A percentile compares a stretch with the other conserved stretches of the same genome.
Conservation (phyloP, 2,797 vertebrate species). For the Thalassophryne amazonica region DNA sequence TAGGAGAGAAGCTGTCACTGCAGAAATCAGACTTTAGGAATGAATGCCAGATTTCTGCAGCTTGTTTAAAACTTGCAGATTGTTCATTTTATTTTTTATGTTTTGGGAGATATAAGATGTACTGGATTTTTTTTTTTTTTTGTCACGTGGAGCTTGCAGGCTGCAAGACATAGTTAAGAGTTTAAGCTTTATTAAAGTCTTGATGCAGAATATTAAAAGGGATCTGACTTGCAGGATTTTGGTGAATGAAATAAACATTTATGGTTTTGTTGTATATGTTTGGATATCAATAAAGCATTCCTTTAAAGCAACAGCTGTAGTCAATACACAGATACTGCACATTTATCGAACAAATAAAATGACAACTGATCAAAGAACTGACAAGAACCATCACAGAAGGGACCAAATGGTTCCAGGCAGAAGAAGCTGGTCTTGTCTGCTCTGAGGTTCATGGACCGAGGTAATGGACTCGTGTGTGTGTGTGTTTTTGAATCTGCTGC, state of each 20-base stretch:
- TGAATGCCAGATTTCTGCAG: not conserved
- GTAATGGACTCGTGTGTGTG: no score
- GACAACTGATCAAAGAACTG: no score
- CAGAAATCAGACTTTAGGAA: not conserved
- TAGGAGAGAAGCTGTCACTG: not conserved
- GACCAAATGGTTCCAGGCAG: no score
- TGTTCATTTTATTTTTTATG: no score
- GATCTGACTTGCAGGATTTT: conserved; percentile 48
- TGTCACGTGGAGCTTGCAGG: conserved; percentile 18
- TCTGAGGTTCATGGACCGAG: no score
- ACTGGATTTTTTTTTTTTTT: conserved; percentile 26
- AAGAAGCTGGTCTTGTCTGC: no score
- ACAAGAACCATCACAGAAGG: no score
- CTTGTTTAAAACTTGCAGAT: conserved; percentile 18
- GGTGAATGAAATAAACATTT: conserved; percentile 48
- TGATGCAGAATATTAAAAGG: conserved; percentile 56
- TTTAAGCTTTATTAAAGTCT: conserved; percentile 60
- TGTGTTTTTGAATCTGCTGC: no score
- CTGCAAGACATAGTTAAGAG: conserved; percentile 19
- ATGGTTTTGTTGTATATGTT: conserved; percentile 72
- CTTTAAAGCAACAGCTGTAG: conserved; percentile 68
- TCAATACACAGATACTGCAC: no score
- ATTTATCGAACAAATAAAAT: no score
- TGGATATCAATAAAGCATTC: conserved; percentile 84
- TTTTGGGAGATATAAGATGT: not conserved